A percentile compares a stretch with the other conserved stretches of the same genome.
Evolutionary conservation across 1,140 invertebrate genomes (phyloP).

Genomic region (Tribolium castaneum): DNA sequence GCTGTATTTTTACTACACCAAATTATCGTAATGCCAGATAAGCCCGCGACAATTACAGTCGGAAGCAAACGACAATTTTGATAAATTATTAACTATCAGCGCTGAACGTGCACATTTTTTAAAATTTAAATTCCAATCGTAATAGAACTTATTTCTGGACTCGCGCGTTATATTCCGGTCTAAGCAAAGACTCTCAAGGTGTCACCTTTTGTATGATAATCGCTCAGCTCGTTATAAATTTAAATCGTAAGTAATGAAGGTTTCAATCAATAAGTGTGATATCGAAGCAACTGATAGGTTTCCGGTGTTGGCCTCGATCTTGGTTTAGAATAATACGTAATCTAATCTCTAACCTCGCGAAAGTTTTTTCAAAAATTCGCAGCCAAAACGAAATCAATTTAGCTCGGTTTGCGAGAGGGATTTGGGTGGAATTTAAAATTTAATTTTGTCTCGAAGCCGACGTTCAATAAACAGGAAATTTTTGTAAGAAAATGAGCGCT

Average conservation of each 20-base stretch:
- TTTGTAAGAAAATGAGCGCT: neutral
- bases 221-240: neutral
- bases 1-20: too few species aligned
- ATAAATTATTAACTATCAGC: neutral
- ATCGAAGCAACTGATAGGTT: neutral
- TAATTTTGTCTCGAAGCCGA: neutral
- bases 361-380: neutral
- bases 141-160: neutral
- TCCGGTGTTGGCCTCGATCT: constrained; percentile 6
- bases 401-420: neutral
- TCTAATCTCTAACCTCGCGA: neutral
- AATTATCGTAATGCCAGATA: neutral
- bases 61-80: neutral
- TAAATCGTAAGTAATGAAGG: constrained; percentile 16
- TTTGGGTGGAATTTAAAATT: constrained; percentile 12
- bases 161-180: neutral
- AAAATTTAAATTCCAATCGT: neutral
- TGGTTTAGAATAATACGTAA: constrained; percentile 13
- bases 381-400: neutral
- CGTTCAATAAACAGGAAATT: neutral
- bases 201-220: neutral
- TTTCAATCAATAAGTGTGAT: neutral
- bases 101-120: too few species aligned
- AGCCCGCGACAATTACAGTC: neutral
- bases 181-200: neutral